Base-by-base conservation (phyloP, 1,140 invertebrate genomes). In the Batillaria attramentaria region DNA sequence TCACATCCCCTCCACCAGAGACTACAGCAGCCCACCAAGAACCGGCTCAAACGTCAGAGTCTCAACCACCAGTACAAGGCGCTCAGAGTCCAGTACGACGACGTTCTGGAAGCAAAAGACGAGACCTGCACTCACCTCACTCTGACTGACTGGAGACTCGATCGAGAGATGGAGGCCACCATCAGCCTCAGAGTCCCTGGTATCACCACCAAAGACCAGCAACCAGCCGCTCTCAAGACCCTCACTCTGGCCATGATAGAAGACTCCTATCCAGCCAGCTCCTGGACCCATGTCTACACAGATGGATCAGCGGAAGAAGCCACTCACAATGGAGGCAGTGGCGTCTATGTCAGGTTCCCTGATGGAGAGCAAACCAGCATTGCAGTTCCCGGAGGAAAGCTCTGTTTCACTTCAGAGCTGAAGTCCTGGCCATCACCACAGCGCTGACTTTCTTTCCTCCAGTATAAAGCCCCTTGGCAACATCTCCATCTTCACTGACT, bases 41-140 rank as follows among this genome's bases (percentile, higher is more conserved):
- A 57, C 77, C 65, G 66, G 5, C 66, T 78, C 42, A 78, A 78
- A 57, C 33, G 77, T 18, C 77, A 78, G 37, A 78, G 77, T 39
- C 65, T 72, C 70, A 72, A 54, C 70, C 43, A 72, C 42, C 43
- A 54, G 46, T 54, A 72, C 37, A 72, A 72, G 33, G 70, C n/a
- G 41, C 70, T 72, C 70, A 72, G 42, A 72, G 10, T 33, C 39
- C 70, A 72, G 70, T 31, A 72, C 70, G 20, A 18, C 20, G 39
- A 42, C 20, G 28, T 72, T 31, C 39, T 72, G 18, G 42, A n/a
- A 5, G 6, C 31, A 35, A 24, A 37, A n/a, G 66, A 28, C 20
- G 37, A 39, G 66, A 18, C 66, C 37, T 41, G 37, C 39, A 69
- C 5, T 24, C 3, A 69, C 39, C 66, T 41, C 6, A 33, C 35